Evolutionary conservation across 2,888 invertebrate species (phyloP), one percentile per base, ranked within the genome.

Genomic region (Bursaphelenchus okinawaensis): DNA sequence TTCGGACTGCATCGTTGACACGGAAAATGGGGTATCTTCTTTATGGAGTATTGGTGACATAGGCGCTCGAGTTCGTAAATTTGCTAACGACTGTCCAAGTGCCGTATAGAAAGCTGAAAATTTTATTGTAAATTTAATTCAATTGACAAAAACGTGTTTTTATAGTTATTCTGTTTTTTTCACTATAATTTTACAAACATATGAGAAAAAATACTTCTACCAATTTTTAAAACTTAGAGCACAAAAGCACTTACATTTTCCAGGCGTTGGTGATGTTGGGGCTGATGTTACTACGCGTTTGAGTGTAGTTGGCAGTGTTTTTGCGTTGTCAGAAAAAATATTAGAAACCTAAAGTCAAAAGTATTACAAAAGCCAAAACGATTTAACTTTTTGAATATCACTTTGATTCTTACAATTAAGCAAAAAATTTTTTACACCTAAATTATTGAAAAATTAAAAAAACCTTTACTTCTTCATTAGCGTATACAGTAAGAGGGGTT

Each of bases 31-130:
- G 4, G 52, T 56, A 8, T n/a, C 50, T 40, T 59, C 60, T 19
- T 23, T 20, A 4, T 23, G 52, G 52, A 20, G 20, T 3, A 59
- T 59, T 20, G 40, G 60, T 19, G 50, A 40, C 4, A 60, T 26
- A 8, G 63, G 63, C 16, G 63, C 19, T 7, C 63, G 60, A n/a
- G 68, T 71, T 52, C 29, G 71, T 12, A 69, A 19, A 23, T 69
- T 59, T 6, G 71, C 50, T 40, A 69, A 12, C 16, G 73, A 68
- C 28, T 71, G 69, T 16, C 68, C 71, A 19, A 74, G 59, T 7
- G 71, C 74, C 29, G 71, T 66, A 61, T 75, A 61, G 55, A 56
- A 71, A n/a, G 71, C 71, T 67, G 26, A 68, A 67, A 24, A 59
- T 23, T 19, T 59, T 59, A 9, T 7, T 12, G n/a, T 40, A 16